Evolutionary conservation across 1,140 invertebrate species (phyloP).

Genomic region (Papilio xuthus): DNA sequence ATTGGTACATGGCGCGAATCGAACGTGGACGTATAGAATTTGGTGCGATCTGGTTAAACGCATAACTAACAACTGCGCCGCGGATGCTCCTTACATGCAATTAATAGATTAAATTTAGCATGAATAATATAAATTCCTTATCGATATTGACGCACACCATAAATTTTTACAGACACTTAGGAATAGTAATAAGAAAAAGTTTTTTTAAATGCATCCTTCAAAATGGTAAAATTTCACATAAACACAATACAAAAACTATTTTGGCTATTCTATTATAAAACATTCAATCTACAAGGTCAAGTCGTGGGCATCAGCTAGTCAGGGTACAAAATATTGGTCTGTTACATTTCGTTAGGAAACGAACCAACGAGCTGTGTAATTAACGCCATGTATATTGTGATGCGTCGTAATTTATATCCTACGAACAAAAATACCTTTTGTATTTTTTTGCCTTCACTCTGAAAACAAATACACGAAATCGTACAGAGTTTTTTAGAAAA

Average conservation of each 20-base stretch:
- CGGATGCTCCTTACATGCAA: too few relatives aligned
- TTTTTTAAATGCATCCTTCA: too few relatives aligned
- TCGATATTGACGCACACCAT: too few relatives aligned
- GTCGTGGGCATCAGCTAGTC: background rate
- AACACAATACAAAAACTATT: background rate
- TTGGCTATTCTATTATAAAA: background rate
- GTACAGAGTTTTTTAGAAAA: background rate
- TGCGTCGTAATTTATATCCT: constrained; percentile 32
- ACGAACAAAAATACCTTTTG: constrained; percentile 4
- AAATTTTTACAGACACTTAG: too few relatives aligned
- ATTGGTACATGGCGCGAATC: too few relatives aligned
- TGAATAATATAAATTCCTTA: too few relatives aligned
- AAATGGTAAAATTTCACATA: background rate
- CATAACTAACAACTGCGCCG: too few relatives aligned
- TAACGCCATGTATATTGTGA: constrained; percentile 29
- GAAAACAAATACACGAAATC: constrained; percentile 20
- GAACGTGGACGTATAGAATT: too few relatives aligned
- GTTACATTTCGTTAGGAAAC: constrained; percentile 9
- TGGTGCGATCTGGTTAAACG: too few relatives aligned
- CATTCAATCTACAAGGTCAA: background rate
- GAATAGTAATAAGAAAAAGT: too few relatives aligned
- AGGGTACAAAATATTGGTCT: background rate
- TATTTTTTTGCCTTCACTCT: constrained; percentile 17
- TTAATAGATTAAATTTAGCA: too few relatives aligned
- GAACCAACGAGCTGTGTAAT: constrained; percentile 31